Conservation (phyloP, 2,113 vertebrate genomes). For the Festucalex cinctus region DNA sequence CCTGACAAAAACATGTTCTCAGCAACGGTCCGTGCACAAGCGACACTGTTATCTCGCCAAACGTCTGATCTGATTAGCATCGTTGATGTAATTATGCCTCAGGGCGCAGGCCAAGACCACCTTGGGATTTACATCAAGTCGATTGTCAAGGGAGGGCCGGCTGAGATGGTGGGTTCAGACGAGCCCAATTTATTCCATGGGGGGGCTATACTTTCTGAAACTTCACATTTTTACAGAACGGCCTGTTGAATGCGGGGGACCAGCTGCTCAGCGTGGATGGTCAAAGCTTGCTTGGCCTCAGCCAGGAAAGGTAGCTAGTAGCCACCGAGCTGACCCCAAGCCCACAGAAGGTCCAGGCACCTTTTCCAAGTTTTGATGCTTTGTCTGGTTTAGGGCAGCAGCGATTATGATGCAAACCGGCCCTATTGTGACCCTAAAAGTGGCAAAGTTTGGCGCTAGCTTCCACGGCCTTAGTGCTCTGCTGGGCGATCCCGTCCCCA, state of each 20-base stretch:
- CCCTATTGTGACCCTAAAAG: slow-evolving; percentile 83
- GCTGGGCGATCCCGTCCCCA: slow-evolving; percentile 76
- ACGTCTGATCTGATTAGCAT: background rate
- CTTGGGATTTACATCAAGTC: slow-evolving; percentile 94
- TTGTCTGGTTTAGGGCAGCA: slow-evolving; percentile 78
- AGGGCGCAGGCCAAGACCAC: slow-evolving; percentile 85
- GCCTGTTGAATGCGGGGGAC: slow-evolving; percentile 84
- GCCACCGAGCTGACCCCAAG: too few species aligned
- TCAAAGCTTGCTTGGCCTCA: slow-evolving; percentile 83
- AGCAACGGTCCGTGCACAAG: background rate
- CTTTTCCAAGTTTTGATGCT: background rate
- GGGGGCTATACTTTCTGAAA: background rate
- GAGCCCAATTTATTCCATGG: background rate
- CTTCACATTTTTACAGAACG: slow-evolving; percentile 66
- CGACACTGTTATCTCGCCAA: background rate
- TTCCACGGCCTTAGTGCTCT: slow-evolving; percentile 83
- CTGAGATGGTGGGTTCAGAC: slow-evolving; percentile 78
- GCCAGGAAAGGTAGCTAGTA: slow-evolving; percentile 85
- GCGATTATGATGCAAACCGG: slow-evolving; percentile 89
- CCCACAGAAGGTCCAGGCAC: background rate
- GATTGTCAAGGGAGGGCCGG: slow-evolving; percentile 87
- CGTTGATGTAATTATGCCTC: slow-evolving; percentile 2
- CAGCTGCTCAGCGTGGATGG: slow-evolving; percentile 91
- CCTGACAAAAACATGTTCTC: slow-evolving; percentile 3
- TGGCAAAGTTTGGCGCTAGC: slow-evolving; percentile 87